These are phyloP conservation scores for Heliocidaris erythrogramma DNA, from an alignment of 35 echinoderm and acorn worm genomes.

Conservation along the genomic window DNA sequence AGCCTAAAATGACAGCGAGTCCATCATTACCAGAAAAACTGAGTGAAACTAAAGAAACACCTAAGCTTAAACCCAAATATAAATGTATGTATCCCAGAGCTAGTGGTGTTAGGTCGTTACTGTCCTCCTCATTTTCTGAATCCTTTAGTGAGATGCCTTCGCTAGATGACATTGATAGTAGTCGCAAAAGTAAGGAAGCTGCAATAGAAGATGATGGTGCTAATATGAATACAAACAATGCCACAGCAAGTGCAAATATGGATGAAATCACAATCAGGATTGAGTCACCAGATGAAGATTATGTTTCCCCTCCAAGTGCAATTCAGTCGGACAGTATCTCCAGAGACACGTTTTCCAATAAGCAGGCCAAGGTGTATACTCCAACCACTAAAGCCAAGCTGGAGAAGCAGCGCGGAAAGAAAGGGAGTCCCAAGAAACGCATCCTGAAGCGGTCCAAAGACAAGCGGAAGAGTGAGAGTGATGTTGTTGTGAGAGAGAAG, in stretches of 20 bases:
- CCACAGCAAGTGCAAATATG: background rate
- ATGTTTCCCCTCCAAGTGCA: conserved; percentile 46
- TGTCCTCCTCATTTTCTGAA: conserved; percentile 59
- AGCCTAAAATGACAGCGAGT: conserved; percentile 12
- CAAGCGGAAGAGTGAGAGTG: conserved; percentile 39
- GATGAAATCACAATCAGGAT: conserved; percentile 20
- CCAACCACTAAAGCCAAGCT: conserved; percentile 42
- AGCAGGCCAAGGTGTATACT: conserved; percentile 19
- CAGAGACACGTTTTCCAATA: conserved; percentile 59
- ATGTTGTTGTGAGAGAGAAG: background rate
- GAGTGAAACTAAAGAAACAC: conserved; percentile 10
- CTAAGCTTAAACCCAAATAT: conserved; percentile 56
- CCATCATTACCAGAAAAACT: conserved; percentile 45
- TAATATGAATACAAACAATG: conserved; percentile 70
- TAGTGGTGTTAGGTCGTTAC: conserved; percentile 44
- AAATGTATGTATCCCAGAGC: conserved; percentile 42
- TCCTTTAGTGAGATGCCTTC: conserved; percentile 58
- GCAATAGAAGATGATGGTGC: background rate
- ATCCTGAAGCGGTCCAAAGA: conserved; percentile 35
- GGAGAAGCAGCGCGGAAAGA: conserved; percentile 35
- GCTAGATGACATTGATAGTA: conserved; percentile 50
- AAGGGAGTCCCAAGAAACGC: conserved; percentile 39
- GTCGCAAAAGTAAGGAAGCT: conserved; percentile 35
- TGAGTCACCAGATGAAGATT: conserved; percentile 69
- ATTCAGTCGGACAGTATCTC: conserved; percentile 52